phyloP scores from a whole-genome alignment of 2,888 invertebrate species.

The Malthinus seriepunctatus region DNA sequence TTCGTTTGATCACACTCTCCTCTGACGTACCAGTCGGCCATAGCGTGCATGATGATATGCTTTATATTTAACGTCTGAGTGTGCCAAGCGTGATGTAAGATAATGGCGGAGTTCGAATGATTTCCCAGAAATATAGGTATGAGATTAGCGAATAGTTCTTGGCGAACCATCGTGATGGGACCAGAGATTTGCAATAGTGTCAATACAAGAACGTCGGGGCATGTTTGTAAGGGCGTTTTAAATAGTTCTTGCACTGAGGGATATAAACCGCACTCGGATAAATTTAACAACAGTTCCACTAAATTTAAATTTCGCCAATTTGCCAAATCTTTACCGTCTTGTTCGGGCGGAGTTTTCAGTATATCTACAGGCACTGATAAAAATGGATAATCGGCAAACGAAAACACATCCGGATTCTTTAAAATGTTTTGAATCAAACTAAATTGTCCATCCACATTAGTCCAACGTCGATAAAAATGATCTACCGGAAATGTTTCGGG shows the following conservation, averaged over 20 bases:
- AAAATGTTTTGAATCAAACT: conserved; percentile 85
- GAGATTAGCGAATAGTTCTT: conserved; percentile 84
- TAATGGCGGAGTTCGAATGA: conserved; percentile 96
- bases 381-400: conserved; percentile 90
- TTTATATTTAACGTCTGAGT: conserved; percentile 68
- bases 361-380: conserved; percentile 85
- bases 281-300: conserved; percentile 82
- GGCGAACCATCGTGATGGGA: conserved; percentile 76
- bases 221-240: conserved; percentile 88
- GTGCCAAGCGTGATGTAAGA: conserved; percentile 96
- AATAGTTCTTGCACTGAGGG: conserved; percentile 81
- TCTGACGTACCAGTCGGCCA: conserved; percentile 96
- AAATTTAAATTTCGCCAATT: conserved; percentile 94
- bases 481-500: conserved; percentile 84
- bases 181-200: conserved; percentile 87
- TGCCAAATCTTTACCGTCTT: conserved; percentile 89
- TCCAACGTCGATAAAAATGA: conserved; percentile 89
- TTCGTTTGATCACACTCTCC: conserved; percentile 93
- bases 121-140: conserved; percentile 93
- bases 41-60: conserved; percentile 89
- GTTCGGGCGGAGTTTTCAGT: conserved; percentile 92
- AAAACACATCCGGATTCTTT: conserved; percentile 91
- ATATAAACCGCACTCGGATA: conserved; percentile 86
- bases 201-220: conserved; percentile 91
- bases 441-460: conserved; percentile 90